phyloP scores from a whole-genome alignment of 2,888 invertebrate genomes.

The Drosophila infuscata region DNA sequence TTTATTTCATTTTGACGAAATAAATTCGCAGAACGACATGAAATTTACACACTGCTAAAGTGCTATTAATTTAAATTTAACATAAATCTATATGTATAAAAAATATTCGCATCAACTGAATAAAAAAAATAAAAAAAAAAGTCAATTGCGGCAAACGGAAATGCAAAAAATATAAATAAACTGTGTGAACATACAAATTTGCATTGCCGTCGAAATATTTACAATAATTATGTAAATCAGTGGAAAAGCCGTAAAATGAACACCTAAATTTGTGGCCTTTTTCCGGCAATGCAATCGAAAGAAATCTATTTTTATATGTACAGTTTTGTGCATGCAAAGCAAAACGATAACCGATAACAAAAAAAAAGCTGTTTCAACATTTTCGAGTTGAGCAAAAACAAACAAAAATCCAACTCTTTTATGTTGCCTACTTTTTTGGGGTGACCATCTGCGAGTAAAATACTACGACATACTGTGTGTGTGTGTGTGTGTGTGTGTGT shows the following conservation, averaged over 20 bases:
- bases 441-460: slow-evolving; percentile 10
- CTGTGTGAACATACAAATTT: slow-evolving; percentile 29
- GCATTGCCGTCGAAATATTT: slow-evolving; percentile 51
- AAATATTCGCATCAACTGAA: slow-evolving; percentile 18
- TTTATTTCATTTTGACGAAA: slow-evolving; percentile 1
- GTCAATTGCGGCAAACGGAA: slow-evolving; percentile 24
- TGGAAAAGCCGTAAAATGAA: slow-evolving; percentile 36
- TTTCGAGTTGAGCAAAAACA: slow-evolving; percentile 7
- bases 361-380: slow-evolving; percentile 15
- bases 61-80: slow-evolving; percentile 28
- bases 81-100: slow-evolving; percentile 1
- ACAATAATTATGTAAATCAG: slow-evolving; percentile 51
- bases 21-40: slow-evolving; percentile 10
- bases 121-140: neutral
- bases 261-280: slow-evolving; percentile 48
- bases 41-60: slow-evolving; percentile 28
- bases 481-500: slow-evolving; percentile 15
- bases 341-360: slow-evolving; percentile 51
- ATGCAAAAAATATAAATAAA: slow-evolving; percentile 12
- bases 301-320: slow-evolving; percentile 16
- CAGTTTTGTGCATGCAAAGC: slow-evolving; percentile 45
- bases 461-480: slow-evolving; percentile 13
- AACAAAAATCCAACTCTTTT: slow-evolving; percentile 1
- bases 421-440: slow-evolving; percentile 46
- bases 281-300: slow-evolving; percentile 31